Conservation (phyloP, 2,797 vertebrate species). For the Amphiprion clarkii region DNA sequence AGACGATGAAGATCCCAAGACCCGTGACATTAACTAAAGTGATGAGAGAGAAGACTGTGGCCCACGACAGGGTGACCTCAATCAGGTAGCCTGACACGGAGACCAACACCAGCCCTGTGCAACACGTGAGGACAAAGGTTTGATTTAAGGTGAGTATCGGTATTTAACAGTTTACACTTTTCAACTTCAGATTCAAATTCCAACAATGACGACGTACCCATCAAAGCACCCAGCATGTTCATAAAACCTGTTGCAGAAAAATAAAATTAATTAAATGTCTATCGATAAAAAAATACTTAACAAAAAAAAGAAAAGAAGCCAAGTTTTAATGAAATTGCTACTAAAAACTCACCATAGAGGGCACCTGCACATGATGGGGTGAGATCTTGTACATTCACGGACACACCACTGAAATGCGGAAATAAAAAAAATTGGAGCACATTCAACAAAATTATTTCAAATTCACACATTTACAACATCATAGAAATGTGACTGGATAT, state of each 20-base stretch:
- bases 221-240: constrained; percentile 92
- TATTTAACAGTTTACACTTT: not conserved
- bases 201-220: constrained; percentile 82
- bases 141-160: not conserved
- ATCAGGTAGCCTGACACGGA: constrained; percentile 81
- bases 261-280: not conserved
- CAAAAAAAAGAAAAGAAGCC: not conserved
- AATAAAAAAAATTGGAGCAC: not conserved
- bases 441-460: not conserved
- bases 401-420: constrained; percentile 86
- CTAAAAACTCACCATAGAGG: constrained; percentile 88
- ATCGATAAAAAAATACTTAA: not conserved
- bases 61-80: constrained; percentile 77
- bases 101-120: constrained; percentile 78
- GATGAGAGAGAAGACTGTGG: constrained; percentile 72
- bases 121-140: constrained; percentile 7
- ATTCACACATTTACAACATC: not conserved
- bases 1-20: constrained; percentile 72
- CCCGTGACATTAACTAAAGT: constrained; percentile 71
- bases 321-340: not conserved
- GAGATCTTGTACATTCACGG: constrained; percentile 94
- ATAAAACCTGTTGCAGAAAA: constrained; percentile 88
- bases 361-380: constrained; percentile 92
- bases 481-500: not conserved
- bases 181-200: not conserved